A percentile compares a stretch with the other conserved stretches of the same genome.
Conservation (phyloP, 2,888 invertebrate genomes). For the Erebia aethiops region DNA sequence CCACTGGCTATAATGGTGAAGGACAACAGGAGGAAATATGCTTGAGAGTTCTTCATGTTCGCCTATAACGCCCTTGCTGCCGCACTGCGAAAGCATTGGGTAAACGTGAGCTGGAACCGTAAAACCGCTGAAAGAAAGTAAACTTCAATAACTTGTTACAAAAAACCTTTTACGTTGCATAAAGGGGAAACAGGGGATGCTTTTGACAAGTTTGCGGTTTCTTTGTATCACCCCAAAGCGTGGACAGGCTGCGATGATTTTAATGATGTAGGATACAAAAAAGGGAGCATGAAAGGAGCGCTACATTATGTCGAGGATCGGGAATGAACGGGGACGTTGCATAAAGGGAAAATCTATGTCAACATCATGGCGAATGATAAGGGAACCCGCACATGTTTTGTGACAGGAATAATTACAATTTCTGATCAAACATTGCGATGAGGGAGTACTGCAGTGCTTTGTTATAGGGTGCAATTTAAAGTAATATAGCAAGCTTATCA, state of each 20-base stretch:
- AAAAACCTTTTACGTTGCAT: conserved; percentile 13
- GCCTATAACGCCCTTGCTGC: too few relatives aligned
- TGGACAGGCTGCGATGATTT: conserved; percentile 24
- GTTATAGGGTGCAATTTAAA: background rate
- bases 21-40: too few relatives aligned
- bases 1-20: too few relatives aligned
- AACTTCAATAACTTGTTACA: background rate
- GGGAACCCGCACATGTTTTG: conserved; percentile 7
- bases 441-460: background rate
- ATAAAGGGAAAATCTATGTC: conserved; percentile 20
- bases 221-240: conserved; percentile 20
- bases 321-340: conserved; percentile 8
- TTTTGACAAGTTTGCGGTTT: conserved; percentile 34
- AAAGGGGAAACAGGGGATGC: conserved; percentile 23
- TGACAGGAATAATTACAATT: conserved; percentile 2
- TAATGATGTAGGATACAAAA: conserved; percentile 29
- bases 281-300: conserved; percentile 7
- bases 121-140: background rate
- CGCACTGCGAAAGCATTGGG: too few relatives aligned
- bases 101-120: too few relatives aligned
- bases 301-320: conserved; percentile 17
- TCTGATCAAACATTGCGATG: background rate
- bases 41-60: too few relatives aligned
- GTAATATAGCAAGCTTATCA: too few relatives aligned
- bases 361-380: conserved; percentile 17